A percentile compares a stretch with the other conserved stretches of the same genome.
phyloP scores from a whole-genome alignment of 2,113 vertebrate genomes.

The Callipepla californica region DNA sequence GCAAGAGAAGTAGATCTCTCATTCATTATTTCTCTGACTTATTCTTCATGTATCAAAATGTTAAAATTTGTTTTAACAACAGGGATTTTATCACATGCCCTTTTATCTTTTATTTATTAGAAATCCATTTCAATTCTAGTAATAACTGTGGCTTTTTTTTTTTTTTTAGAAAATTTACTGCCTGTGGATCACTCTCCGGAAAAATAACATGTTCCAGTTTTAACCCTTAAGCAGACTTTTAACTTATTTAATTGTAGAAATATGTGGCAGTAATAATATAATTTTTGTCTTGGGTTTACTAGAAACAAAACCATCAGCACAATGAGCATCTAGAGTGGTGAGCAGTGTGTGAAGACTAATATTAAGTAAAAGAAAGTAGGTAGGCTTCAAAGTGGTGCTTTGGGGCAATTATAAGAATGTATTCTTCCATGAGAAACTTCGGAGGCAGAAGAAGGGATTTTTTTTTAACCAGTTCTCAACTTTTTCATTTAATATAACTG shows the following conservation, averaged over 20 bases:
- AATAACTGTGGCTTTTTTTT: neutral
- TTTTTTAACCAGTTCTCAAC: neutral
- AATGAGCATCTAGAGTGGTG: neutral
- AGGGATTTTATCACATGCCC: neutral
- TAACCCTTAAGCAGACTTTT: neutral
- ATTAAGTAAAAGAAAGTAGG: neutral
- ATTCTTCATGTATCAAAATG: neutral
- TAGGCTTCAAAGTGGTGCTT: neutral
- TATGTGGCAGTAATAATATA: neutral
- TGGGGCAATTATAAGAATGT: neutral
- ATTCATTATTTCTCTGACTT: neutral
- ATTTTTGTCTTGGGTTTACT: neutral
- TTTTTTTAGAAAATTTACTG: neutral
- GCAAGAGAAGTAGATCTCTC: slow-evolving; percentile 4
- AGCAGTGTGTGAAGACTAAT: neutral
- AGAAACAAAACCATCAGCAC: neutral
- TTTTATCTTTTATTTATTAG: slow-evolving; percentile 23
- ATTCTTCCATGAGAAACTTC: neutral
- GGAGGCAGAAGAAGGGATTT: neutral
- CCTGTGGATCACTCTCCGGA: neutral
- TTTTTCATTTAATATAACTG: neutral
- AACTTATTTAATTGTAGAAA: neutral
- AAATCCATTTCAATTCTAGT: neutral
- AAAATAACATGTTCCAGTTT: neutral
- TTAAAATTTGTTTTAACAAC: neutral